Evolutionary conservation across 2,113 vertebrate species (phyloP).

Genomic region (Rattus norvegicus): GRCr8 NC_086020.1:209357001-209357500

Average conservation of each 20-base stretch:
- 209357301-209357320: too few species aligned
- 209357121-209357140: not conserved
- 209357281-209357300: not conserved
- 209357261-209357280: not conserved
- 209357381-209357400: not conserved
- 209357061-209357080: not conserved
- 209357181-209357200: not conserved
- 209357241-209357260: not conserved
- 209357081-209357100: not conserved
- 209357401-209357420: not conserved
- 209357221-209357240: not conserved
- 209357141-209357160: not conserved
- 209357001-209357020: not conserved
- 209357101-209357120: not conserved
- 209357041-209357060: not conserved
- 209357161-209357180: not conserved
- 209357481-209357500: not conserved
- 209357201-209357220: not conserved
- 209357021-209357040: not conserved
- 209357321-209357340: too few species aligned
- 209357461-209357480: not conserved
- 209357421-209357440: not conserved
- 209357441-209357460: not conserved
- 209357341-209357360: too few species aligned
- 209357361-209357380: not conserved